Evolutionary conservation across 2,113 vertebrate species (phyloP).

Genomic region (Hippolais icterina): DNA sequence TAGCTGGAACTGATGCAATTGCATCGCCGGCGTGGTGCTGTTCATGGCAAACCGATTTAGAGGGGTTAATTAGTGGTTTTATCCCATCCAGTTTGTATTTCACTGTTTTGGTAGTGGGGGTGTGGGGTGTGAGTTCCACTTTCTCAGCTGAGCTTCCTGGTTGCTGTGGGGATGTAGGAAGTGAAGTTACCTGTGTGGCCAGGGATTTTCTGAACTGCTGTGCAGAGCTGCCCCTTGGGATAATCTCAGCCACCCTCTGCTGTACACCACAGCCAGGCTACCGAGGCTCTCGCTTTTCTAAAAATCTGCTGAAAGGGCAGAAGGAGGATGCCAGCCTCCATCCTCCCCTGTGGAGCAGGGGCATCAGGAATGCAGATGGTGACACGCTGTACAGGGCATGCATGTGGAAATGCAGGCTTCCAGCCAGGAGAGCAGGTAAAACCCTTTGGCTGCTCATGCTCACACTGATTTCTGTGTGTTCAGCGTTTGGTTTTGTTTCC

Average conservation of each 20-base stretch:
- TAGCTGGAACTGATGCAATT: background rate
- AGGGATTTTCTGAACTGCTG: background rate
- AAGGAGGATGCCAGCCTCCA: slow-evolving; percentile 5
- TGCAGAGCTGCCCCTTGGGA: background rate
- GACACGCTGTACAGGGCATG: background rate
- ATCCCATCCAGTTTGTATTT: background rate
- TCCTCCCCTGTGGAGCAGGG: background rate
- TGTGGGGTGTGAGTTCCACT: background rate
- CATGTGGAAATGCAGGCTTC: background rate
- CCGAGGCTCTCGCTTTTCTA: background rate
- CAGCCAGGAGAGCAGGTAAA: background rate
- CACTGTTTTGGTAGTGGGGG: background rate
- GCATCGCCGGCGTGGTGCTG: background rate
- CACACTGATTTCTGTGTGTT: fast-evolving
- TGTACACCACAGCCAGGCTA: fast-evolving
- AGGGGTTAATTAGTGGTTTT: background rate
- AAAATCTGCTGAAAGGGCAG: slow-evolving; percentile 46
- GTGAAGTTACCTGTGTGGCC: background rate
- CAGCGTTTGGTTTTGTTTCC: background rate
- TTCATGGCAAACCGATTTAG: background rate
- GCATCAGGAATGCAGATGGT: slow-evolving; percentile 37
- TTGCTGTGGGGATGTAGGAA: background rate
- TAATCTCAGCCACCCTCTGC: background rate
- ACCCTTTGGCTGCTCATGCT: background rate
- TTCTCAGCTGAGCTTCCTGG: background rate